A percentile compares a stretch with the other conserved stretches of the same genome.
These are phyloP conservation scores for Calephelis virginiensis DNA, from an alignment of 1,140 invertebrate species.

Conservation along the genomic window DNA sequence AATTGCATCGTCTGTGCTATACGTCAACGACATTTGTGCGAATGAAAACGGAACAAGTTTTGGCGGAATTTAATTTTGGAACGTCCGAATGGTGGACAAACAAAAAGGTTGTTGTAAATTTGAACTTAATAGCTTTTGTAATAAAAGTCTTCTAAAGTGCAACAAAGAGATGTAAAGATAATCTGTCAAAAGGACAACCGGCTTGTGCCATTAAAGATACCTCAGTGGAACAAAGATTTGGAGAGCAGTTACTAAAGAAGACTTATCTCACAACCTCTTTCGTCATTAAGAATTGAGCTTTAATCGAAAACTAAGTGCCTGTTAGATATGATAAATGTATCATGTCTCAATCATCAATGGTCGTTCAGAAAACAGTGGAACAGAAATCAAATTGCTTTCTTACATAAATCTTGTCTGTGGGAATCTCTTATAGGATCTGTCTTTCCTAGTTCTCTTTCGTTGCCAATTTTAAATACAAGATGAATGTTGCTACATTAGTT, in stretches of 20 bases:
- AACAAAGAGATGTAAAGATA: constrained; percentile 34
- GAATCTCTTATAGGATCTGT: too few species aligned
- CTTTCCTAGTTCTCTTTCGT: too few species aligned
- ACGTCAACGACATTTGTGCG: constrained; percentile 51
- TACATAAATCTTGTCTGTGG: neutral
- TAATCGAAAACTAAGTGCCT: constrained; percentile 13
- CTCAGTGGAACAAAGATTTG: constrained; percentile 28
- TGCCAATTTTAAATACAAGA: too few species aligned
- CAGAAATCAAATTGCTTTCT: neutral
- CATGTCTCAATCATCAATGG: too few species aligned
- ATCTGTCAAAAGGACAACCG: constrained; percentile 43
- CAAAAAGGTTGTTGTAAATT: constrained; percentile 38
- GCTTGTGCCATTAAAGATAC: constrained; percentile 51
- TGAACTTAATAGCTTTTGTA: constrained; percentile 43
- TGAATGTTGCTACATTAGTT: too few species aligned
- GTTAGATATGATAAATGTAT: neutral
- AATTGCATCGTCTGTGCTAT: constrained; percentile 44
- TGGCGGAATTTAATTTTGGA: constrained; percentile 50
- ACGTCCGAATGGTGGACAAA: constrained; percentile 37
- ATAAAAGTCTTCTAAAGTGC: constrained; percentile 36
- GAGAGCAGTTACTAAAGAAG: constrained; percentile 12
- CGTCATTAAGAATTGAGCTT: constrained; percentile 8
- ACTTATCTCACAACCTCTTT: constrained; percentile 13
- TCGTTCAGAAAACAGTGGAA: neutral
- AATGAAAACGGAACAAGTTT: constrained; percentile 63